Evolutionary conservation across 2,888 invertebrate species (phyloP).

Genomic region (Perizoma affinitatum): DNA sequence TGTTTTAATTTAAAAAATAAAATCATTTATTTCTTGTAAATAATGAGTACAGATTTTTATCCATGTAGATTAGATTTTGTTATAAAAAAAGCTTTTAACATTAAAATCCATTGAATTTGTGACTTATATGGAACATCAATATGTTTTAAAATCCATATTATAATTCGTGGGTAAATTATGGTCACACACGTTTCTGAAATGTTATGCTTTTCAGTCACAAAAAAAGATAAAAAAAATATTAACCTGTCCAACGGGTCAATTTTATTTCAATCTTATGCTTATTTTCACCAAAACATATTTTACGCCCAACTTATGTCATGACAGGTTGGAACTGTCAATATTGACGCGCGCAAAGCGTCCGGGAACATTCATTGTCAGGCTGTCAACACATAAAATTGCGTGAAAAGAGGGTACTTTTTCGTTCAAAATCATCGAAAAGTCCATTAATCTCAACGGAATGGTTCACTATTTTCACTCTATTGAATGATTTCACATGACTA

Average conservation of each 20-base stretch:
- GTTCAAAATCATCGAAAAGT: too few relatives aligned
- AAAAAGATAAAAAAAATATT: neutral
- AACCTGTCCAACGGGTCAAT: conserved; percentile 4
- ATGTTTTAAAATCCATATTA: conserved; percentile 48
- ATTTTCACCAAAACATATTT: too few relatives aligned
- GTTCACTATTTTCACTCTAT: too few relatives aligned
- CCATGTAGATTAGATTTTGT: conserved; percentile 62
- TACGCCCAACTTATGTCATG: too few relatives aligned
- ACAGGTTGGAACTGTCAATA: too few relatives aligned
- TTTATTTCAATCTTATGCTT: neutral
- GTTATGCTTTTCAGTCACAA: neutral
- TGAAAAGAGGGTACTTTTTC: too few relatives aligned
- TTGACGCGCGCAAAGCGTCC: too few relatives aligned
- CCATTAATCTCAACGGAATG: too few relatives aligned
- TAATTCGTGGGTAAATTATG: conserved; percentile 47
- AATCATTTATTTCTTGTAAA: conserved; percentile 44
- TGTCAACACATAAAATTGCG: too few relatives aligned
- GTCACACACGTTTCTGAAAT: conserved; percentile 10
- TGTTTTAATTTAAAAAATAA: conserved; percentile 24
- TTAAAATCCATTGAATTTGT: conserved; percentile 66
- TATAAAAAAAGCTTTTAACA: conserved; percentile 59
- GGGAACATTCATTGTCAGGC: too few relatives aligned
- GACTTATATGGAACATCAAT: conserved; percentile 34
- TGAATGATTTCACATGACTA: too few relatives aligned
- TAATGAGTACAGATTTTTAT: conserved; percentile 68